Percentiles rank a stretch among this genome's conserved stretches.
Conservation (phyloP, 2,888 invertebrate genomes). For the Pocota personata region DNA sequence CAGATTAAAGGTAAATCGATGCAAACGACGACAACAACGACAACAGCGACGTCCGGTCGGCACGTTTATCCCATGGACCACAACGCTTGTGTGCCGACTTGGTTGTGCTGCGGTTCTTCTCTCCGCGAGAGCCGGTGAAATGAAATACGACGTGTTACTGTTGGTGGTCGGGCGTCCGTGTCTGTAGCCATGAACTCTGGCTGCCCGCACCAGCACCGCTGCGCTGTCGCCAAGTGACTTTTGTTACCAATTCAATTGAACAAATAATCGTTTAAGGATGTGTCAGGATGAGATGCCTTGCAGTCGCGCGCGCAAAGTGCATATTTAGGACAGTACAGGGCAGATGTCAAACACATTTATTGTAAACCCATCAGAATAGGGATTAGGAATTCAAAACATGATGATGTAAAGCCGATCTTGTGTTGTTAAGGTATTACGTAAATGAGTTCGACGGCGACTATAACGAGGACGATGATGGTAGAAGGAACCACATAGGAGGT, state of each 20-base stretch:
- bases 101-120: slow-evolving; percentile 5
- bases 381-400: slow-evolving; percentile 74
- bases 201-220: slow-evolving; percentile 22
- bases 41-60: slow-evolving; percentile 63
- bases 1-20: slow-evolving; percentile 74
- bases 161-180: slow-evolving; percentile 47
- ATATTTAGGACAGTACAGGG: slow-evolving; percentile 61
- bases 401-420: slow-evolving; percentile 73
- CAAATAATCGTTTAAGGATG: slow-evolving; percentile 73
- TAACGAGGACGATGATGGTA: slow-evolving; percentile 49
- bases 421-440: slow-evolving; percentile 70
- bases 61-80: slow-evolving; percentile 33
- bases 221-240: slow-evolving; percentile 57
- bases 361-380: slow-evolving; percentile 70
- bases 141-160: slow-evolving; percentile 71
- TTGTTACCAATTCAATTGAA: slow-evolving; percentile 69
- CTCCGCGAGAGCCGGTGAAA: slow-evolving; percentile 37
- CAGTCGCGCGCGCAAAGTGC: slow-evolving; percentile 48
- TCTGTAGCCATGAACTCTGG: slow-evolving; percentile 62
- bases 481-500: background rate
- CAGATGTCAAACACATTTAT: slow-evolving; percentile 72
- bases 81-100: slow-evolving; percentile 25
- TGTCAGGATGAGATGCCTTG: slow-evolving; percentile 67
- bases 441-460: slow-evolving; percentile 64
- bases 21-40: slow-evolving; percentile 68